Conservation (phyloP, 2,113 vertebrate genomes). For the Boleophthalmus pectinirostris region DNA sequence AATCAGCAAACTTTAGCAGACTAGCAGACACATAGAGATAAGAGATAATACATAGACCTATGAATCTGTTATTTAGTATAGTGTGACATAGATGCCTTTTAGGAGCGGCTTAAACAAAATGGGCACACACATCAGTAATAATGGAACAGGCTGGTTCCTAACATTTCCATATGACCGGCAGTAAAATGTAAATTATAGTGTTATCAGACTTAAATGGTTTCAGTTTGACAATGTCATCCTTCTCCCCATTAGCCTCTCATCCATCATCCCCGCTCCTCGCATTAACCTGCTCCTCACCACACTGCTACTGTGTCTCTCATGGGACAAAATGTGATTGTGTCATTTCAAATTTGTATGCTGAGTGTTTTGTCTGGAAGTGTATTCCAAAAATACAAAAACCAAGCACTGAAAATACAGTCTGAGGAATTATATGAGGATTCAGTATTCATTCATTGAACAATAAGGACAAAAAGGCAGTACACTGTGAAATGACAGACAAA, state of each 20-base stretch:
- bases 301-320: conserved; percentile 2
- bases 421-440: too few species aligned
- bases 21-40: not conserved
- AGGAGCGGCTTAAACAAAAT: not conserved
- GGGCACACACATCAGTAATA: not conserved
- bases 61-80: not conserved
- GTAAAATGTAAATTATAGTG: conserved; percentile 24
- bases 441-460: not conserved
- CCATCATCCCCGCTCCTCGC: conserved; percentile 27
- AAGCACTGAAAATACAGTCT: not conserved
- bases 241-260: conserved; percentile 38
- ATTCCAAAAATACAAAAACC: not conserved
- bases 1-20: not conserved
- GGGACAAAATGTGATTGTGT: not conserved
- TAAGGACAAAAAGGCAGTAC: not conserved
- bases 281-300: conserved; percentile 35
- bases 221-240: conserved; percentile 34
- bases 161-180: conserved; percentile 3
- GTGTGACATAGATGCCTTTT: not conserved
- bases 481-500: too few species aligned
- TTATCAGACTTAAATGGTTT: conserved; percentile 12
- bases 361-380: not conserved
- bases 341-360: not conserved
- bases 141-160: not conserved
- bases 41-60: not conserved